Conservation (phyloP, 2,113 vertebrate species). For the human region DNA sequence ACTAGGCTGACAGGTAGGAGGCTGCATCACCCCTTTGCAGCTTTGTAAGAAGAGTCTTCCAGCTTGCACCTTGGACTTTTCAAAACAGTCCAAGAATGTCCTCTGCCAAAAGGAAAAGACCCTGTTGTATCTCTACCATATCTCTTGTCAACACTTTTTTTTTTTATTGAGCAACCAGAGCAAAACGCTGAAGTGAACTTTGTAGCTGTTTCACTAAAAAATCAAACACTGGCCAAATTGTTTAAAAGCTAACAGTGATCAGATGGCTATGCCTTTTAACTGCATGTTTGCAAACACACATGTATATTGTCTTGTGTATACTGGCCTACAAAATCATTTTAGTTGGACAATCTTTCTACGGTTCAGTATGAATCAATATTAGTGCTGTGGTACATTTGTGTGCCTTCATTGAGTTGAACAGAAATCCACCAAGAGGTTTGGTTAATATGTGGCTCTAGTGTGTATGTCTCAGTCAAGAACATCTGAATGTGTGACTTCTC, state of each 20-base stretch:
- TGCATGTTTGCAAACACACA: neutral
- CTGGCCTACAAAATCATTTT: neutral
- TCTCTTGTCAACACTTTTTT: conserved; percentile 17
- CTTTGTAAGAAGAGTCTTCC: neutral
- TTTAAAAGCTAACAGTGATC: neutral
- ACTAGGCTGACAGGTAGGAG: neutral
- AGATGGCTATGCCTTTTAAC: neutral
- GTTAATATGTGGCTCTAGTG: neutral
- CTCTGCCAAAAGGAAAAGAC: neutral
- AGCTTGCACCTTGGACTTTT: conserved; percentile 3
- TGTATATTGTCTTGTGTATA: neutral
- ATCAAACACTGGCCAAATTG: neutral
- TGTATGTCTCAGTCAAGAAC: conserved; percentile 25
- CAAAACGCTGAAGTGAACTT: conserved; percentile 46
- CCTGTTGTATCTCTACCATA: neutral
- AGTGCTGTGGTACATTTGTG: neutral
- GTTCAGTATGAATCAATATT: neutral
- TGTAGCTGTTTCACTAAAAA: conserved; percentile 52
- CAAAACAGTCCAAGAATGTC: neutral
- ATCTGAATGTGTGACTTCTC: neutral
- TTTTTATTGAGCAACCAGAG: conserved; percentile 45
- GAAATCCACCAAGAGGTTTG: neutral
- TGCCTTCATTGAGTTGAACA: neutral
- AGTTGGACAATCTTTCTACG: neutral
- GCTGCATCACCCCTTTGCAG: neutral